phyloP scores from a whole-genome alignment of 2,113 vertebrate genomes.

The Zapus hudsonius region DNA sequence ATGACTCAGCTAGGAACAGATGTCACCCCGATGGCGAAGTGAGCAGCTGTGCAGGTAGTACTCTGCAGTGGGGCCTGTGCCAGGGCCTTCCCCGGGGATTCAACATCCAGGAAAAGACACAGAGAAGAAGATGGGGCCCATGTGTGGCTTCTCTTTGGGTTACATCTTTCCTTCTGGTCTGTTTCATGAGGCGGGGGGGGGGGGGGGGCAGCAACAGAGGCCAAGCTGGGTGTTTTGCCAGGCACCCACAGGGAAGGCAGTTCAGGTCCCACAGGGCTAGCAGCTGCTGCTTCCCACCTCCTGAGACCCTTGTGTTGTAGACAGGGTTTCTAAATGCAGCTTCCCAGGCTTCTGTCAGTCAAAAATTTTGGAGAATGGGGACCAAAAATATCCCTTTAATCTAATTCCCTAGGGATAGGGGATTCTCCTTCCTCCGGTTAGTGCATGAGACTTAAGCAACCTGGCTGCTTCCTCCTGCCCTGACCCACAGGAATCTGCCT shows the following conservation, averaged over 20 bases:
- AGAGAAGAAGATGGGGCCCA: too few relatives aligned
- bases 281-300: too few relatives aligned
- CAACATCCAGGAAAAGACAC: background rate
- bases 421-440: too few relatives aligned
- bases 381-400: background rate
- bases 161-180: background rate
- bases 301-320: fast-evolving
- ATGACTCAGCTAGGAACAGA: background rate
- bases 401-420: background rate
- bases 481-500: background rate
- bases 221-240: background rate
- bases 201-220: fast-evolving
- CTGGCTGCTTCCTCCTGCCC: background rate
- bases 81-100: background rate
- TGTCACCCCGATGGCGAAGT: background rate
- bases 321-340: background rate
- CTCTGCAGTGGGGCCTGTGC: background rate
- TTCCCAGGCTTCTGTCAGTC: background rate
- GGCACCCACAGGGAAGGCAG: background rate
- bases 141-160: fast-evolving
- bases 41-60: background rate
- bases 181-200: background rate
- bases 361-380: background rate
- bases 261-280: background rate
- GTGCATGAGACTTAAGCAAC: background rate